phyloP scores from a whole-genome alignment of 2,797 vertebrate species.

The Liparis tanakae region DNA sequence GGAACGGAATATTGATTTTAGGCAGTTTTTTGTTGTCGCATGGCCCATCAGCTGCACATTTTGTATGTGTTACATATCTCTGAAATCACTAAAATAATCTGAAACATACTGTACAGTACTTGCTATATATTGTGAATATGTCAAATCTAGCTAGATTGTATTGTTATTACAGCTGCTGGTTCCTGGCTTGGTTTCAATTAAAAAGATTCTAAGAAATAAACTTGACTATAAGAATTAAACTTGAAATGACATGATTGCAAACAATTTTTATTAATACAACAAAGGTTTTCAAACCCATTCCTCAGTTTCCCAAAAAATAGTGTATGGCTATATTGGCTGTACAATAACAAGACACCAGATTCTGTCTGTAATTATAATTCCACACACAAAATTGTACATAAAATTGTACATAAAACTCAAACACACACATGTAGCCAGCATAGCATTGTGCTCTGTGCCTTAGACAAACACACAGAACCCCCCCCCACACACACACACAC shows the following conservation, averaged over 20 bases:
- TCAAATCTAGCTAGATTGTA: neutral
- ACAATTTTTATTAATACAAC: neutral
- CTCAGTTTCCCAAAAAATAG: neutral
- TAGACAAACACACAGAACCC: constrained; percentile 41
- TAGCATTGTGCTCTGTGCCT: neutral
- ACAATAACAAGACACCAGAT: neutral
- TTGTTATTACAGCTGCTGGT: neutral
- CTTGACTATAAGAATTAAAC: neutral
- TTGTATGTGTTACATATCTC: neutral
- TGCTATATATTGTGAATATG: neutral
- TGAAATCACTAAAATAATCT: neutral
- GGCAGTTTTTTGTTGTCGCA: neutral
- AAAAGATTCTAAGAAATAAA: neutral
- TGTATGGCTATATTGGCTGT: neutral
- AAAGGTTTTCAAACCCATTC: neutral
- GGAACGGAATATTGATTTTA: constrained; percentile 45
- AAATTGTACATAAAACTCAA: constrained; percentile 2
- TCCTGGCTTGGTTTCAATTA: neutral
- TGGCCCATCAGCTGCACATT: neutral
- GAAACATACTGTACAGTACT: neutral
- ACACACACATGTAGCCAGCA: constrained; percentile 18
- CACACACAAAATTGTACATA: neutral
- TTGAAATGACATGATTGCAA: neutral
- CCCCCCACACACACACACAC: constrained; percentile 28
- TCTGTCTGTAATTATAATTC: constrained; percentile 2